Evolutionary conservation across 2,888 invertebrate species (phyloP).

Genomic region (Dynastes grantii): DNA sequence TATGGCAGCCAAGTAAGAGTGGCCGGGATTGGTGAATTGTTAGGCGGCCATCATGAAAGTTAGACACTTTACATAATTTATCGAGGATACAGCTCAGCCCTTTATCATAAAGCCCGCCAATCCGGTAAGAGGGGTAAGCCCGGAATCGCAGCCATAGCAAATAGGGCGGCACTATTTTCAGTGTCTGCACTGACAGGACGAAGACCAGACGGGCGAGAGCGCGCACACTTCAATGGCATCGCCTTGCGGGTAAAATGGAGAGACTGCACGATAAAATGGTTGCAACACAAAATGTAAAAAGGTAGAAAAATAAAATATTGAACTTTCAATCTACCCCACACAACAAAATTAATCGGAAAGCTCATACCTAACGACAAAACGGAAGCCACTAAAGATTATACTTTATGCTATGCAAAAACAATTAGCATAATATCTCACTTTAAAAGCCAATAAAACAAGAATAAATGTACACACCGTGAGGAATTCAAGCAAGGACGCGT

Average conservation of each 20-base stretch:
- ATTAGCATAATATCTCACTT: conserved; percentile 43
- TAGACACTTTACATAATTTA: conserved; percentile 67
- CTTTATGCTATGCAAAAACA: conserved; percentile 1
- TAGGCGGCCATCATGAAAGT: conserved; percentile 72
- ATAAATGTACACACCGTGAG: conserved; percentile 24
- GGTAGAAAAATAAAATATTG: neutral
- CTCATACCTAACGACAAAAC: neutral
- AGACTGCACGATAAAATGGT: conserved; percentile 32
- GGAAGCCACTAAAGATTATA: neutral
- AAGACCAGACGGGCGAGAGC: neutral
- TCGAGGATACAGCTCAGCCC: conserved; percentile 63
- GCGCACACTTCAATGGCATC: conserved; percentile 5
- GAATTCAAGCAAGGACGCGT: conserved; percentile 30
- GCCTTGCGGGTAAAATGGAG: conserved; percentile 24
- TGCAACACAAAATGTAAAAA: neutral
- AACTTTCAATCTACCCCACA: neutral
- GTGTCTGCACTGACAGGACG: conserved; percentile 24
- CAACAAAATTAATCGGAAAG: conserved; percentile 11
- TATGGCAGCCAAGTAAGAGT: conserved; percentile 51
- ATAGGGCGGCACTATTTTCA: conserved; percentile 64
- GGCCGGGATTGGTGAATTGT: conserved; percentile 69
- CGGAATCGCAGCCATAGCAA: conserved; percentile 66
- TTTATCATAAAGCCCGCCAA: conserved; percentile 64
- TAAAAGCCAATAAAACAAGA: conserved; percentile 39
- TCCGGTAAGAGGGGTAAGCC: conserved; percentile 55